Conservation (phyloP, 1,140 invertebrate genomes). For the Drosophila sturtevanti region DNA sequence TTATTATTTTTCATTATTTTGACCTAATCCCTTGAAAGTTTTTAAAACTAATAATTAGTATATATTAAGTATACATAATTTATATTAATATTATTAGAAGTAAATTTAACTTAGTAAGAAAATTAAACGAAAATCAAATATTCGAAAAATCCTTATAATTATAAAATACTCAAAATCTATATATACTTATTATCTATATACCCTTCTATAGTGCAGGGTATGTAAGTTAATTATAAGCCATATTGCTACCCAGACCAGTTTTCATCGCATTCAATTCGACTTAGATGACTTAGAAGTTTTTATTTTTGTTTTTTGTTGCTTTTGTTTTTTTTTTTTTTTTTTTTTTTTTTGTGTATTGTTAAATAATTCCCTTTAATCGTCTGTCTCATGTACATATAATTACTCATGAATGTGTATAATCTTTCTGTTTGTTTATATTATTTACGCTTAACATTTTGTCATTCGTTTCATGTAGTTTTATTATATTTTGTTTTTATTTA, state of each 20-base stretch:
- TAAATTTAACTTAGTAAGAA: no score
- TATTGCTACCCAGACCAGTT: neutral
- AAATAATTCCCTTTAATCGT: neutral
- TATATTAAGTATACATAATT: no score
- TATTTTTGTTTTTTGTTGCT: neutral
- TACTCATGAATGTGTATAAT: neutral
- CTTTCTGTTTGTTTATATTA: neutral
- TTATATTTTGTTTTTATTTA: neutral
- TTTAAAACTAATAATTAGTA: no score
- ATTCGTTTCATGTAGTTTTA: neutral
- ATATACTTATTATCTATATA: no score
- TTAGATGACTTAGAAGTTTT: neutral
- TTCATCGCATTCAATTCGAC: neutral
- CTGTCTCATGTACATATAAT: neutral
- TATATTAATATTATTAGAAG: no score
- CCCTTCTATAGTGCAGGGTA: neutral
- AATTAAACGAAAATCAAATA: no score
- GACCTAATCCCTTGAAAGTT: no score
- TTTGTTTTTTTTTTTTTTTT: no score
- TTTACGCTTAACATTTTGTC: neutral
- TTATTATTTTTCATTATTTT: no score
- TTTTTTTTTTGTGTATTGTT: neutral
- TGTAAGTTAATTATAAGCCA: neutral
- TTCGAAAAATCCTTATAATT: no score
- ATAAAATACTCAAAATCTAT: no score